phyloP scores from a whole-genome alignment of 2,113 vertebrate genomes.

The Heloderma charlesbogerti region DNA sequence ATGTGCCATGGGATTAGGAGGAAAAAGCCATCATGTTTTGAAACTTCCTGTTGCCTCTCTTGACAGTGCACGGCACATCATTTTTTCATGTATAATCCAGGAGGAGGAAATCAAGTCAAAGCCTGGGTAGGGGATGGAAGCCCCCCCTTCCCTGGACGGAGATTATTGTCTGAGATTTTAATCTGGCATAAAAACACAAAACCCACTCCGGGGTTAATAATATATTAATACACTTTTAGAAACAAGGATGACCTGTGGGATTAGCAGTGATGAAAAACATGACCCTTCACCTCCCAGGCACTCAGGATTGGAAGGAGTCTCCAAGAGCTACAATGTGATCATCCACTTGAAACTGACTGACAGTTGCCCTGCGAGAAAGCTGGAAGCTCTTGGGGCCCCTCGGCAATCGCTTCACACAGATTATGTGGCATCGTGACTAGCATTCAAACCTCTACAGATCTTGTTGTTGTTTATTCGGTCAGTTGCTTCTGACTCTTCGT shows the following conservation, averaged over 20 bases:
- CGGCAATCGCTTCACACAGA: not conserved
- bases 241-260: not conserved
- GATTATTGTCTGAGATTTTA: slow-evolving; percentile 24
- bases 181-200: not conserved
- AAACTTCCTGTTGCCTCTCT: not conserved
- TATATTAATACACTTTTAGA: not conserved
- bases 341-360: not conserved
- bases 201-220: not conserved
- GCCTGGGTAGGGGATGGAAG: not conserved
- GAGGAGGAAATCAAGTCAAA: not conserved
- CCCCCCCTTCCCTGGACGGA: not conserved
- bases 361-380: not conserved
- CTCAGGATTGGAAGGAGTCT: not conserved
- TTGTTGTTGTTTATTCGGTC: too few relatives aligned
- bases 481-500: too few relatives aligned
- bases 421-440: too few relatives aligned
- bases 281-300: not conserved
- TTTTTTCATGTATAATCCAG: slow-evolving; percentile 1
- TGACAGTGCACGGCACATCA: not conserved
- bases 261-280: not conserved
- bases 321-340: not conserved
- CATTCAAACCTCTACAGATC: not conserved
- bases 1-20: not conserved
- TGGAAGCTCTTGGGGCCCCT: too few relatives aligned
- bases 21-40: not conserved